These are phyloP conservation scores for Orycteropus afer DNA, from an alignment of 2,113 vertebrate genomes.

Conservation along the genomic window DNA sequence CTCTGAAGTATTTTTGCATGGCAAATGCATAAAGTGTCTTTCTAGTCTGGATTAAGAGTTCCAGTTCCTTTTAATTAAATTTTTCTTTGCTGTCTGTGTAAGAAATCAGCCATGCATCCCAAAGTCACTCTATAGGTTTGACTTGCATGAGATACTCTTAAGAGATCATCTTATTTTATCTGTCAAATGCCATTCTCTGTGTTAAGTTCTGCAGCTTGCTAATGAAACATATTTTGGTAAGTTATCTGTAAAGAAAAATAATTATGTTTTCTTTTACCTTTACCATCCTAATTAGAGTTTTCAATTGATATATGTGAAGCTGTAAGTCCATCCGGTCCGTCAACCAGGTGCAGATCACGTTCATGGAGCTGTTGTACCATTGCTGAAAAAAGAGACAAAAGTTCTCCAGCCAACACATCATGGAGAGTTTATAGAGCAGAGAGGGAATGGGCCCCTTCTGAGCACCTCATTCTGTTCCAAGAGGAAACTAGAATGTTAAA, in stretches of 20 bases:
- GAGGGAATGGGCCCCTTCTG: not conserved
- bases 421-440: not conserved
- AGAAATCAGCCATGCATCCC: not conserved
- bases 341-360: slow-evolving; percentile 97
- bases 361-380: slow-evolving; percentile 99
- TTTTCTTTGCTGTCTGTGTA: not conserved
- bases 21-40: slow-evolving; percentile 37
- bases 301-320: slow-evolving; percentile 99
- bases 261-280: slow-evolving; percentile 90
- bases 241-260: not conserved
- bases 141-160: not conserved
- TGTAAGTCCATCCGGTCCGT: slow-evolving; percentile 99
- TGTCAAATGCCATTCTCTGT: slow-evolving; percentile 14
- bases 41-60: not conserved
- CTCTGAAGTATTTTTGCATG: not conserved
- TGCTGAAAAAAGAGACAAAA: slow-evolving; percentile 98
- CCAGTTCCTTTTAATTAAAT: slow-evolving; percentile 7
- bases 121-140: not conserved
- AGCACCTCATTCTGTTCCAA: slow-evolving; percentile 34
- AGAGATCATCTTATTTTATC: slow-evolving; percentile 3
- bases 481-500: slow-evolving; percentile 53
- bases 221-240: not conserved
- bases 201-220: not conserved
- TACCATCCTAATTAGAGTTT: slow-evolving; percentile 99
- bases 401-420: slow-evolving; percentile 92